A percentile compares a stretch with the other conserved stretches of the same genome.
phyloP scores from a whole-genome alignment of 2,888 invertebrate species.

The Exocentrus adspersus region DNA sequence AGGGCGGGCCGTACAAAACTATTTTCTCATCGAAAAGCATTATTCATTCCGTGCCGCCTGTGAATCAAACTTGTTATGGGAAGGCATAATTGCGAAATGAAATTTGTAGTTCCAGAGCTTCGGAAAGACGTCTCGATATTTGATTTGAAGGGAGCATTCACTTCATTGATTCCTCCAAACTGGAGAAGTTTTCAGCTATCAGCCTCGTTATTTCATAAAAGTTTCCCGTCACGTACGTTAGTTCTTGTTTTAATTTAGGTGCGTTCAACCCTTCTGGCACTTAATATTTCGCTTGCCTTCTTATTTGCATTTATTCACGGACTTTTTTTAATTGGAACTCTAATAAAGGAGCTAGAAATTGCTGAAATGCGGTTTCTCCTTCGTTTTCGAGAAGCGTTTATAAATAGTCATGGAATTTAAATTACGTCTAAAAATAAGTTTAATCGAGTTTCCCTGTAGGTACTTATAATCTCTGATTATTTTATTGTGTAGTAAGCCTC shows the following conservation, averaged over 20 bases:
- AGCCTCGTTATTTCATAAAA: not conserved
- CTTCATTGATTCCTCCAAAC: not conserved
- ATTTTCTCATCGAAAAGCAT: not conserved
- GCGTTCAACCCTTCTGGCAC: not conserved
- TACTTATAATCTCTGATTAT: too few relatives aligned
- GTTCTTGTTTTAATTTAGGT: constrained; percentile 4
- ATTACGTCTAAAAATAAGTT: too few relatives aligned
- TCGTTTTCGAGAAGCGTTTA: not conserved
- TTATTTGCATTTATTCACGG: not conserved
- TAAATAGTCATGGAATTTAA: too few relatives aligned
- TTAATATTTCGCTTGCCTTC: not conserved
- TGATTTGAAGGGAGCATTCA: not conserved
- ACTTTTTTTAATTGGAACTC: not conserved
- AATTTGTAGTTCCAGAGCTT: not conserved
- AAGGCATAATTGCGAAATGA: not conserved
- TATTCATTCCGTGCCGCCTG: not conserved
- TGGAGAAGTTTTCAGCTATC: not conserved
- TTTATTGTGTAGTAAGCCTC: too few relatives aligned
- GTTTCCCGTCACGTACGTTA: not conserved
- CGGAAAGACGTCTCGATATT: not conserved
- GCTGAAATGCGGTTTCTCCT: not conserved
- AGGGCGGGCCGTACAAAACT: too few relatives aligned
- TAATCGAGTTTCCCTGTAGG: too few relatives aligned
- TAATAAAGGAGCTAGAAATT: not conserved
- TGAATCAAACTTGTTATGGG: not conserved